Percentiles rank a stretch among this genome's conserved stretches.
phyloP scores from a whole-genome alignment of 2,113 vertebrate species.

The Corydoras sp. region DNA sequence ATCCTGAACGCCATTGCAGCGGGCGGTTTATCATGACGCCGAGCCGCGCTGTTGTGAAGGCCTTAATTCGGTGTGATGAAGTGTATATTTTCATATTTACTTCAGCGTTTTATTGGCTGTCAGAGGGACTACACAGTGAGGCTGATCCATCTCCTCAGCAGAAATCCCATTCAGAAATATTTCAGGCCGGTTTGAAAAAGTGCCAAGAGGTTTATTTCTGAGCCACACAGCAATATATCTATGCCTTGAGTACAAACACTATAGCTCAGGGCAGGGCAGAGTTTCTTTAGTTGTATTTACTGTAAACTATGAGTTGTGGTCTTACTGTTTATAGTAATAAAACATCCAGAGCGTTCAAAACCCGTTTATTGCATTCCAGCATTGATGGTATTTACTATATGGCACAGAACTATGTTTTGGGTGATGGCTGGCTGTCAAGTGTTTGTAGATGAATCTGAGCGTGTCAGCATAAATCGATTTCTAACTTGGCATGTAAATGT shows the following conservation, averaged over 20 bases:
- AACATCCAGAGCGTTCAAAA: background rate
- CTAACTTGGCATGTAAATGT: no score
- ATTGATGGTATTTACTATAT: no score
- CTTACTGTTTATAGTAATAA: constrained; percentile 21
- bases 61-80: constrained; percentile 42
- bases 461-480: no score
- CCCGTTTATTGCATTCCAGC: no score
- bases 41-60: constrained; percentile 50
- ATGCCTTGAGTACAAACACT: no score
- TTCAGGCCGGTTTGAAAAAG: constrained; percentile 54
- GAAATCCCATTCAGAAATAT: constrained; percentile 44
- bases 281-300: constrained; percentile 28
- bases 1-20: background rate
- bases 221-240: no score
- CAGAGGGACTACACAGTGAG: constrained; percentile 48
- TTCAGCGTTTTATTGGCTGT: constrained; percentile 47
- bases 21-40: background rate
- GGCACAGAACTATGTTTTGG: no score
- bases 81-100: constrained; percentile 36
- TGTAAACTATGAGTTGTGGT: no score
- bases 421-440: no score
- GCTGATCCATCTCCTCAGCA: constrained; percentile 53
- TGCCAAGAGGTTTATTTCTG: constrained; percentile 26
- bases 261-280: no score
- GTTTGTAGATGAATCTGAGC: no score